Percentiles rank a stretch among this genome's conserved stretches.
Conservation (phyloP, 2,797 vertebrate species). For the Brotula barbata region DNA sequence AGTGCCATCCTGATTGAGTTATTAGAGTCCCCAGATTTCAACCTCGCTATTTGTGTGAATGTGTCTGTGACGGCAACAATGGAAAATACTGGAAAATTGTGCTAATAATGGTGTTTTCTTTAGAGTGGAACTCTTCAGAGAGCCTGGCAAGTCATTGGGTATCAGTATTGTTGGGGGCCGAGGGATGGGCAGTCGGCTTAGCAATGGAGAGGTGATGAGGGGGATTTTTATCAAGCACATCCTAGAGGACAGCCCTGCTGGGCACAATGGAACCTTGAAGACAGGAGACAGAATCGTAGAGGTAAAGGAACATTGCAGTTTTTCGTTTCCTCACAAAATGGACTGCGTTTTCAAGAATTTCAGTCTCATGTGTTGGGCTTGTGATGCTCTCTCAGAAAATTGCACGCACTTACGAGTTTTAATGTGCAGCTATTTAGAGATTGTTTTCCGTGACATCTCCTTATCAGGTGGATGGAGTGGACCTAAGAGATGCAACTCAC, state of each 20-base stretch:
- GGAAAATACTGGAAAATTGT: neutral
- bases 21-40: neutral
- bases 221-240: constrained; percentile 99
- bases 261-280: constrained; percentile 92
- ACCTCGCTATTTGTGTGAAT: neutral
- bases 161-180: constrained; percentile 98
- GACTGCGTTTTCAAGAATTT: too few relatives aligned
- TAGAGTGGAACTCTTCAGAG: constrained; percentile 94
- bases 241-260: constrained; percentile 95
- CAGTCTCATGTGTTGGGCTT: neutral
- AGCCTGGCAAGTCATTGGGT: constrained; percentile 91
- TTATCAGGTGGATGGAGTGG: constrained; percentile 91
- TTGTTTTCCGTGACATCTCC: constrained; percentile 32
- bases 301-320: constrained; percentile 71
- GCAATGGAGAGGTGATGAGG: constrained; percentile 96
- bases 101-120: constrained; percentile 18
- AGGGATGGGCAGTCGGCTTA: constrained; percentile 97
- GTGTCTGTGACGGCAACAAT: neutral
- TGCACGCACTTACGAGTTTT: too few relatives aligned
- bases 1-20: neutral
- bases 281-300: constrained; percentile 95
- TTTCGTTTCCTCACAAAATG: too few relatives aligned
- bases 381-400: neutral
- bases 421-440: neutral
- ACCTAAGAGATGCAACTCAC: constrained; percentile 96